Evolutionary conservation across 1,140 invertebrate species (phyloP).

Genomic region (Lepidurus apus): DNA sequence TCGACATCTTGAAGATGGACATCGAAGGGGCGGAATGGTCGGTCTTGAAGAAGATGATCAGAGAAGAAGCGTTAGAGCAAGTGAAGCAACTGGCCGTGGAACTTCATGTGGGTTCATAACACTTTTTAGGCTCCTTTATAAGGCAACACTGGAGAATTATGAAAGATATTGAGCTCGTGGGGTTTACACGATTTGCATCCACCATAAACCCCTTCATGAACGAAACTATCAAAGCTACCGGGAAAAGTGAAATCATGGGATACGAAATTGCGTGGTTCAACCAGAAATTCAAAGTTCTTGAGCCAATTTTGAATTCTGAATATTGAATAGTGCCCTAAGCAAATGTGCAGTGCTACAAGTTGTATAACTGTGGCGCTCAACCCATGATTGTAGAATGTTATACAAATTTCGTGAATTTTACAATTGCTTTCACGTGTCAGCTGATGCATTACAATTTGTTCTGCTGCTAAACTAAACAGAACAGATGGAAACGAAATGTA

Average conservation of each 20-base stretch:
- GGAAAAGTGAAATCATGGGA: not conserved
- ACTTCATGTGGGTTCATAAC: not conserved
- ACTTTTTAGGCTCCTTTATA: not conserved
- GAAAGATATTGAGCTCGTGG: not conserved
- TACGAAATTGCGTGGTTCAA: not conserved
- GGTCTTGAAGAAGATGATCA: constrained; percentile 14
- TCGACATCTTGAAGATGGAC: constrained; percentile 33
- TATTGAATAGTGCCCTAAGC: no score
- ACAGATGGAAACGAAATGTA: no score
- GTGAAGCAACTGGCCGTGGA: constrained; percentile 32
- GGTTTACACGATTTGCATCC: not conserved
- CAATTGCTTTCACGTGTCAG: no score
- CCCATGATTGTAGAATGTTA: no score
- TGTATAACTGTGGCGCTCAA: no score
- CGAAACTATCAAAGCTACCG: not conserved
- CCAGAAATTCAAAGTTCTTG: not conserved
- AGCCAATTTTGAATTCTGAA: not conserved
- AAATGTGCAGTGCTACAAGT: no score
- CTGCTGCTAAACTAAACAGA: no score
- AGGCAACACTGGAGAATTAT: not conserved
- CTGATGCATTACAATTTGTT: no score
- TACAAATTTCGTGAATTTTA: no score
- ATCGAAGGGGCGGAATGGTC: constrained; percentile 32
- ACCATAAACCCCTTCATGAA: not conserved
- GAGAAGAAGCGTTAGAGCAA: not conserved